Base-by-base conservation (phyloP, 2,888 invertebrate species). In the Scaptodrosophila latifasciaeformis region DNA sequence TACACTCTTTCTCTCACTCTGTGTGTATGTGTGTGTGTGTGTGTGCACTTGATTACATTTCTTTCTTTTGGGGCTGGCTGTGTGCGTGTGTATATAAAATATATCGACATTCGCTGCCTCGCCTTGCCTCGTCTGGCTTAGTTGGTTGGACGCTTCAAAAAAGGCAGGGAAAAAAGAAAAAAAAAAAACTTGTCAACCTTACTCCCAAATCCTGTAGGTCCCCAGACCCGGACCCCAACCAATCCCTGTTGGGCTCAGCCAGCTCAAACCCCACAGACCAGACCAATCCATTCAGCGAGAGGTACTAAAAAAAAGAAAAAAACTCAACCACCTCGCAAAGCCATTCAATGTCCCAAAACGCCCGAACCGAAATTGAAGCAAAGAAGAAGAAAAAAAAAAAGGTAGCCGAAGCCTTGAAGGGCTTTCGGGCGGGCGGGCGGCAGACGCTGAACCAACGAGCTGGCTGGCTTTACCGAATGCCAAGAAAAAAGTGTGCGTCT, bases 131-230 rank as follows among this genome's bases (percentile, higher is more conserved):
- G 57, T 47, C 44, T 40, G 52, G 42, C 72, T 65, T 49, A 70
- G 75, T 67, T 80, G 81, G 78, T 77, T 74, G 72, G 80, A 78
- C 67, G 72, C 59, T 61, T 51, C 52, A 46, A n/a, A n/a, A n/a
- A n/a, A n/a, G n/a, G n/a, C n/a, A n/a, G n/a, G n/a, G n/a, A n/a
- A n/a, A n/a, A n/a, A n/a, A n/a, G n/a, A n/a, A n/a, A n/a, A n/a
- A n/a, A n/a, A n/a, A 45, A 57, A 67, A 77, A 80, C 76, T 76
- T 76, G 76, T 81, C 76, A 76, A 79, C 81, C 76, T 74, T 62
- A 50, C 12, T 39, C 53, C 42, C 49, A n/a, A 54, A 37, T 34
- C 35, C 27, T 12, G 30, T 12, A n/a, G 43, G 18, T n/a, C 52
- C 42, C 13, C 29, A 30, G 46, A 24, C 35, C 34, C 42, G 49